Base-by-base conservation (phyloP, 1,140 invertebrate genomes). In the Stegodyphus dumicola region DNA sequence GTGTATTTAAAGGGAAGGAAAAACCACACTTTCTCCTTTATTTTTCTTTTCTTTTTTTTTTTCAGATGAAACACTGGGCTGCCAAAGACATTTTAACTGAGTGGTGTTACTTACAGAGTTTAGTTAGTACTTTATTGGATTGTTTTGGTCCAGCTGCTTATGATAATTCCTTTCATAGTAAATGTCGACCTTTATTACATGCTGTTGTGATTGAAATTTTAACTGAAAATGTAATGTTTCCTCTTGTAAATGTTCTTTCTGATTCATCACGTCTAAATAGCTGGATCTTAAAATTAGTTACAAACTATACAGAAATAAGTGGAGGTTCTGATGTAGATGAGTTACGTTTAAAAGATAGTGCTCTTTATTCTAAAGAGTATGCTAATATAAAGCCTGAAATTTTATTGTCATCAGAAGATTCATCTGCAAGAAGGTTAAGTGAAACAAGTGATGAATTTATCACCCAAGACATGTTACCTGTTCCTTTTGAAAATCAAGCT, bases 231-330 rank as follows among this genome's bases (percentile, higher is more conserved):
- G 78, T 89, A 56, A 76, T 89, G 51, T 74, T 86, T 70, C 88
- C 88, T 60, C 80, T 89, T 65, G 81, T 89, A 70, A 87, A 89
- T 79, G 71, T 87, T 51, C 64, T 89, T 60, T 87, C 87, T 81
- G 87, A 89, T 88, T 88, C 88, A 64, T 60, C 80, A 51, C 87
- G 86, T 86, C 70, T 89, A 48, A 89, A 89, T 17, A 49, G 15
- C 17, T 54, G 76, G 33, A 49, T 86, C 48, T 60, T 86, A 15
- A 78, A 65, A 56, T 15, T 73, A 15, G 52, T 86, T 15, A 15
- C 33, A 51, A 86, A 52, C 70, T 66, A 17, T 60, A 7, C 60
- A 11, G 33, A 52, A 64, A 69, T 60, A 56, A 18, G n/a, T 67
- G 65, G 17, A 67, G n/a, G 7, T 67, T 67, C 17, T 15, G 10